Conservation (phyloP, 2,888 invertebrate species). For the Chironomus tentans region DNA sequence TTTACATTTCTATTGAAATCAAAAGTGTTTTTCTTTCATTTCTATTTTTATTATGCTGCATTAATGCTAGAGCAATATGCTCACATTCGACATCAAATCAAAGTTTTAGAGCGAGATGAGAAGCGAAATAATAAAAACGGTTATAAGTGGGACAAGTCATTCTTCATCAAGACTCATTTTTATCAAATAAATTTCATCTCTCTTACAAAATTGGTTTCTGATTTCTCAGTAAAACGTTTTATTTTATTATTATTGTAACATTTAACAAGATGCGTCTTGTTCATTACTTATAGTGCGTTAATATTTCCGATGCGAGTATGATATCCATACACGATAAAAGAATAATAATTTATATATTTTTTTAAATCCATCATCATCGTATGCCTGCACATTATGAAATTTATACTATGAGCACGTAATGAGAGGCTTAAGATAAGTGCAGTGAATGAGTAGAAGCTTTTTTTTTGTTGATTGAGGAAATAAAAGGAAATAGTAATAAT, state of each 20-base stretch:
- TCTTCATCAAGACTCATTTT: conserved; percentile 23
- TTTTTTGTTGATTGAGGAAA: neutral
- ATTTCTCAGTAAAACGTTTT: conserved; percentile 6
- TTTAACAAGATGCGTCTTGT: neutral
- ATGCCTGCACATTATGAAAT: neutral
- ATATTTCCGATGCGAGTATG: too few relatives aligned
- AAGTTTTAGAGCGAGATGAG: neutral
- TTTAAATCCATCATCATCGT: conserved; percentile 3
- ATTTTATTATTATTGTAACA: neutral
- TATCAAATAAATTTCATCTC: conserved; percentile 24
- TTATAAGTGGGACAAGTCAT: conserved; percentile 24
- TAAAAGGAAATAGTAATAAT: neutral
- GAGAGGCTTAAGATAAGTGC: neutral
- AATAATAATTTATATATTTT: neutral
- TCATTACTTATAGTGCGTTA: neutral
- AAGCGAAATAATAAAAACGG: conserved; percentile 1
- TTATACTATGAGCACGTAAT: neutral
- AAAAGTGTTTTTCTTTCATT: conserved; percentile 14
- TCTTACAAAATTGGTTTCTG: conserved; percentile 19
- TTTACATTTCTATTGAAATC: conserved; percentile 14
- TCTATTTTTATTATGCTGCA: neutral
- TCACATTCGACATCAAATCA: neutral
- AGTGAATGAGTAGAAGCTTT: neutral
- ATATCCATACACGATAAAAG: neutral
- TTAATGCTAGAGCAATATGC: neutral